Evolutionary conservation across 2,113 vertebrate species (phyloP).

Genomic region (Chaetops frenatus): DNA sequence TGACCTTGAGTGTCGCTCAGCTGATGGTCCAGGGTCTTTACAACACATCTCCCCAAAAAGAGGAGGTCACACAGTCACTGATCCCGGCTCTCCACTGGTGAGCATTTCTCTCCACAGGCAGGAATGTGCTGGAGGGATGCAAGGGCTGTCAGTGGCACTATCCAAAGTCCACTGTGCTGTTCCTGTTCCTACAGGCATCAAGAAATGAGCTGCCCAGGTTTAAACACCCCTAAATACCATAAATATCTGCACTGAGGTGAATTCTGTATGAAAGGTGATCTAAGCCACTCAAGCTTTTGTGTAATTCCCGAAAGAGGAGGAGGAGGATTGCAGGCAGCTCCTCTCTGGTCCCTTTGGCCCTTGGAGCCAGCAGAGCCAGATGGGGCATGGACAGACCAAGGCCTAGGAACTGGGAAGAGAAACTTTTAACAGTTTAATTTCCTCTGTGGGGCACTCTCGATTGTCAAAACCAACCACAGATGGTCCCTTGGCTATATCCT

Average conservation of each 20-base stretch:
- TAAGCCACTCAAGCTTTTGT: neutral
- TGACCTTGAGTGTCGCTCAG: neutral
- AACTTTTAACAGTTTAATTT: neutral
- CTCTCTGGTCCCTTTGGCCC: neutral
- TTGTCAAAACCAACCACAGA: neutral
- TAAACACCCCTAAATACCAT: neutral
- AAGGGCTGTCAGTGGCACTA: neutral
- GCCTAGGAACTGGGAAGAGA: neutral
- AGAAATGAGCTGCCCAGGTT: neutral
- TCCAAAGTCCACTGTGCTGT: neutral
- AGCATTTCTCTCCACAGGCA: neutral
- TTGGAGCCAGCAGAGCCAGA: neutral
- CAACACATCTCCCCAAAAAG: fast-evolving
- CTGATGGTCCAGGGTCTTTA: neutral
- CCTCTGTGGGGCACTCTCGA: neutral
- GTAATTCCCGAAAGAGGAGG: neutral
- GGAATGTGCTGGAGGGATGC: neutral
- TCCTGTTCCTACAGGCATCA: neutral
- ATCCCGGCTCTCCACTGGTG: fast-evolving
- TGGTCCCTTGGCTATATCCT: neutral
- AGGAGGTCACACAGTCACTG: no score
- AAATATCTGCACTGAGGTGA: neutral
- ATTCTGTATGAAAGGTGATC: neutral
- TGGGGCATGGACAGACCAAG: neutral
- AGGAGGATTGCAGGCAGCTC: neutral